These are phyloP conservation scores for Protaetia brevitarsis DNA, from an alignment of 1,140 invertebrate genomes.

Conservation along the genomic window DNA sequence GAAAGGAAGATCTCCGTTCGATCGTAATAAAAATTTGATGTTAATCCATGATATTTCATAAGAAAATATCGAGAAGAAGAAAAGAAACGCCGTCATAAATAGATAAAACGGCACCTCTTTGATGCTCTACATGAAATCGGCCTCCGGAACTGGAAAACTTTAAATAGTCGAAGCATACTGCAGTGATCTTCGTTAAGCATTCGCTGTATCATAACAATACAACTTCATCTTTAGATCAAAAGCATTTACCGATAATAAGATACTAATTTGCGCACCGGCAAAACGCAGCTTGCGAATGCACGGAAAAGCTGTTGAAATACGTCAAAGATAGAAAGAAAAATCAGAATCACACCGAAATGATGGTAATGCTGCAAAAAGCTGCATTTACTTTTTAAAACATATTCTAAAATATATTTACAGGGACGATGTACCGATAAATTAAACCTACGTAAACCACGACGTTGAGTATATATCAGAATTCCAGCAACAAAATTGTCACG, in stretches of 20 bases:
- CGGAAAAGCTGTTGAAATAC: conserved; percentile 49
- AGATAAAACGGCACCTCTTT: conserved; percentile 69
- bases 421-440: conserved; percentile 35
- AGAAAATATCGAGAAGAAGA: conserved; percentile 57
- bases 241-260: conserved; percentile 37
- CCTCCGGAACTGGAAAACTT: conserved; percentile 95
- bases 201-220: neutral
- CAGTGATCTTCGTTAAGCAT: conserved; percentile 54
- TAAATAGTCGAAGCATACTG: conserved; percentile 81
- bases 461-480: neutral
- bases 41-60: too few species aligned
- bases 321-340: conserved; percentile 27
- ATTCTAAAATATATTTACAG: conserved; percentile 3
- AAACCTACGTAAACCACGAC: neutral
- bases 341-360: conserved; percentile 35
- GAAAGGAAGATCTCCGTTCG: neutral
- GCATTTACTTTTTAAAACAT: neutral
- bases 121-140: conserved; percentile 91
- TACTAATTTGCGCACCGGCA: conserved; percentile 69
- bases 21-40: too few species aligned
- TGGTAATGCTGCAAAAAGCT: conserved; percentile 28
- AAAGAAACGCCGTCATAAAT: conserved; percentile 75
- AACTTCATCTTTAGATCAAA: conserved; percentile 26
- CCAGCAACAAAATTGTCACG: conserved; percentile 37
- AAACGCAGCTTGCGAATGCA: conserved; percentile 73